phyloP scores from a whole-genome alignment of 2,113 vertebrate species.

The Psilopsiagon aymara region DNA sequence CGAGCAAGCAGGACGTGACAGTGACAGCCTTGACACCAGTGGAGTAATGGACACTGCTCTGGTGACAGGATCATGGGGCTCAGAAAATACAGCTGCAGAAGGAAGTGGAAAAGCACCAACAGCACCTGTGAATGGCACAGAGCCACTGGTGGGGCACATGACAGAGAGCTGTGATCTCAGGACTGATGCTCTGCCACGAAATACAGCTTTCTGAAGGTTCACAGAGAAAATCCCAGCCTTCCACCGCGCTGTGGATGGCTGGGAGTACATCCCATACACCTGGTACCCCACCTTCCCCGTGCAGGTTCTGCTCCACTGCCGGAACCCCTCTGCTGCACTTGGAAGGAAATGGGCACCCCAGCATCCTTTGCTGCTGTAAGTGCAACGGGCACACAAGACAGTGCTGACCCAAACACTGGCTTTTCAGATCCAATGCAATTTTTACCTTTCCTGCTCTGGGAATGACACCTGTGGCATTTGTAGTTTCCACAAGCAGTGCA shows the following conservation, averaged over 20 bases:
- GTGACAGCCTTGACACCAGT: neutral
- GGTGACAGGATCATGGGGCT: neutral
- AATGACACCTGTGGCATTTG: neutral
- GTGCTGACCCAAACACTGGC: neutral
- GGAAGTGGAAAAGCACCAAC: neutral
- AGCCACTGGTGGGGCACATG: neutral
- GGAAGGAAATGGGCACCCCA: neutral
- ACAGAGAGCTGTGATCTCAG: neutral
- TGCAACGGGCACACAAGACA: no score
- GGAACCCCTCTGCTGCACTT: neutral
- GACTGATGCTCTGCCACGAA: neutral
- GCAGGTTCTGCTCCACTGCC: neutral
- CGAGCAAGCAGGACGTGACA: neutral
- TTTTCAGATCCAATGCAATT: neutral
- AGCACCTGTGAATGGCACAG: neutral
- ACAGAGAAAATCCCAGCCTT: neutral
- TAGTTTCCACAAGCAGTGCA: neutral
- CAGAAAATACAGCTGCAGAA: neutral
- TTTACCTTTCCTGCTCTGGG: neutral
- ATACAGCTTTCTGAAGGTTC: neutral
- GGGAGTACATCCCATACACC: neutral
- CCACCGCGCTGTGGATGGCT: neutral
- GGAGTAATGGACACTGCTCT: neutral
- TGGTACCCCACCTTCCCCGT: neutral
- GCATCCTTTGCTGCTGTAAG: accelerated